Percentiles rank a stretch among this genome's conserved stretches.
Conservation (phyloP, 1,140 invertebrate species). For the Anastrepha obliqua region DNA sequence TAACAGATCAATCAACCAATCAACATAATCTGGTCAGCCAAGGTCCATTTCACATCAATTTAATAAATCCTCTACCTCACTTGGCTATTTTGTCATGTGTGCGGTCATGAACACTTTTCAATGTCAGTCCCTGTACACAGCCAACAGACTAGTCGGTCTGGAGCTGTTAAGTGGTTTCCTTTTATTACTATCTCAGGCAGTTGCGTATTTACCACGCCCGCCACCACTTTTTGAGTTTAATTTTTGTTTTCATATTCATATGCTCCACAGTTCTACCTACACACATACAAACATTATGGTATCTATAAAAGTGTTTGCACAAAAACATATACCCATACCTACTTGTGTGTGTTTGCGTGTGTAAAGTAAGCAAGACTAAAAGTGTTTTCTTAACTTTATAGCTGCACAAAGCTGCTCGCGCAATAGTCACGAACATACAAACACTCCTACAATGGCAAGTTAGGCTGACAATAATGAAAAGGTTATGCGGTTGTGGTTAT, state of each 20-base stretch:
- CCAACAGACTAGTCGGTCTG: not conserved
- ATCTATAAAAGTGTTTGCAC: not conserved
- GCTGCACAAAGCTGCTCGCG: not conserved
- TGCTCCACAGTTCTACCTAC: not conserved
- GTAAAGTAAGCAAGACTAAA: not conserved
- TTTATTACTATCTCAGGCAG: not conserved
- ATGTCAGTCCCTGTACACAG: not conserved
- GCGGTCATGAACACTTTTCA: no score
- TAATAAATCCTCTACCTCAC: no score
- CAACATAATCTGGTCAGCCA: no score
- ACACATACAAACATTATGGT: not conserved
- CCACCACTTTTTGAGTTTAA: not conserved
- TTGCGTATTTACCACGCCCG: not conserved
- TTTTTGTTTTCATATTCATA: not conserved
- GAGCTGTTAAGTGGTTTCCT: conserved; percentile 5
- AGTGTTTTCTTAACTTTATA: conserved; percentile 29
- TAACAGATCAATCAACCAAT: no score
- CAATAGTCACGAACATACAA: not conserved
- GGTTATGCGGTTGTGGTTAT: conserved; percentile 34
- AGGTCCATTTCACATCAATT: no score
- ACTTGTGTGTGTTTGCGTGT: not conserved
- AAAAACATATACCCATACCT: not conserved
- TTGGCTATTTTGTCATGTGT: no score
- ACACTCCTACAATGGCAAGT: not conserved
- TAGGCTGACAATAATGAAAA: conserved; percentile 1